These are phyloP conservation scores for Peribatodes rhomboidaria DNA, from an alignment of 2,888 invertebrate species.

Conservation along the genomic window DNA sequence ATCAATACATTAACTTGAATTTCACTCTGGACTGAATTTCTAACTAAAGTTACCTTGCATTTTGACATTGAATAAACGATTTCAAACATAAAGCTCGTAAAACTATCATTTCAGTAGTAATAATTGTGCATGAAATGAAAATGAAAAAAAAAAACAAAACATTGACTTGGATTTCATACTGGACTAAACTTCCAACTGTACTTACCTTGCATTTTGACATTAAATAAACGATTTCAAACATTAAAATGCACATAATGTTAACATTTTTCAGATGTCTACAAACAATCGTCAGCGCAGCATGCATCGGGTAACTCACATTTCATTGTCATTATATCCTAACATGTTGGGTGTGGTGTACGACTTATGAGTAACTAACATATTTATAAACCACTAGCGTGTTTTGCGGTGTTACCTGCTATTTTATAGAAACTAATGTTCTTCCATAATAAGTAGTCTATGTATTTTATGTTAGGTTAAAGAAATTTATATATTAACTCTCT, in stretches of 20 bases:
- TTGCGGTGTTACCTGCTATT: not conserved
- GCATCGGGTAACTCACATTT: constrained; percentile 76
- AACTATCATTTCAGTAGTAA: not conserved
- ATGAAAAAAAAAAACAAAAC: not conserved
- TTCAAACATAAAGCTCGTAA: not conserved
- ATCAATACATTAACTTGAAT: not conserved
- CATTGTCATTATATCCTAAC: constrained; percentile 39
- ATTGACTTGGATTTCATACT: not conserved
- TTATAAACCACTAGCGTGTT: no score
- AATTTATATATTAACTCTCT: no score
- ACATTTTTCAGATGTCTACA: constrained; percentile 78
- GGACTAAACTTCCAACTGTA: not conserved
- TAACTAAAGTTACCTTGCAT: not conserved
- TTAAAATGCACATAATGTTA: not conserved
- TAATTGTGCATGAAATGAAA: not conserved
- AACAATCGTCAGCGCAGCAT: constrained; percentile 81
- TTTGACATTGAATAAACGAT: not conserved
- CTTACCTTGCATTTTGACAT: not conserved
- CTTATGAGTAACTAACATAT: no score
- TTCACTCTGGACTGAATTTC: not conserved
- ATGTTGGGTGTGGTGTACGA: constrained; percentile 27
- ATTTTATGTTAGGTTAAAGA: no score
- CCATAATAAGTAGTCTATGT: no score
- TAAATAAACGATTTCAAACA: not conserved
- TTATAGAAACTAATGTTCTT: not conserved